phyloP scores from a whole-genome alignment of 1,140 invertebrate genomes.

The Drosophila bocqueti region DNA sequence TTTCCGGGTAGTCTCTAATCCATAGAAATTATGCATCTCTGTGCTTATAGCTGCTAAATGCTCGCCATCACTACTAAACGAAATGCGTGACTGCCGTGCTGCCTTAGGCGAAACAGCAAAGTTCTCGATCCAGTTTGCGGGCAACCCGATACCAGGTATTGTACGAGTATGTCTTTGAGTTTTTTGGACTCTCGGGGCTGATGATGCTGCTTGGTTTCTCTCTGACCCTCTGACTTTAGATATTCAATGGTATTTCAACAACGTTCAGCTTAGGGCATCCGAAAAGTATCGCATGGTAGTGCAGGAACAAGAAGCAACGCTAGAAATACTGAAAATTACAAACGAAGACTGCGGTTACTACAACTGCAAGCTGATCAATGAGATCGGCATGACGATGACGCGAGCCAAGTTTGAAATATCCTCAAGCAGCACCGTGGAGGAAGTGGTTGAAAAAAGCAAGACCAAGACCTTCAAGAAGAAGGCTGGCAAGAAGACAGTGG shows the following conservation, averaged over 20 bases:
- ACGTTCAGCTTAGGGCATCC: slow-evolving; percentile 90
- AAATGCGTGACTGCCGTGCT: slow-evolving; percentile 90
- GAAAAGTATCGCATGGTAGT: slow-evolving; percentile 89
- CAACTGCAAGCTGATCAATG: slow-evolving; percentile 93
- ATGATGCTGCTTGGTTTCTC: slow-evolving; percentile 58
- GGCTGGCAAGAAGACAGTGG: slow-evolving; percentile 52
- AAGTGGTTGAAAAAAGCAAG: slow-evolving; percentile 72
- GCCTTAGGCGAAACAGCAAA: slow-evolving; percentile 90
- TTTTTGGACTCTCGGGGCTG: slow-evolving; percentile 1
- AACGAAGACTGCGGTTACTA: slow-evolving; percentile 93
- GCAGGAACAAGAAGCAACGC: slow-evolving; percentile 90
- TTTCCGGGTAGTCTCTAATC: slow-evolving; percentile 56
- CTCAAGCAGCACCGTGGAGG: slow-evolving; percentile 63
- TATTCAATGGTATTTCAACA: slow-evolving; percentile 96
- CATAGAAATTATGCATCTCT: slow-evolving; percentile 68
- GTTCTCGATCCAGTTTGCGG: slow-evolving; percentile 92
- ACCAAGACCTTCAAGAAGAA: slow-evolving; percentile 84
- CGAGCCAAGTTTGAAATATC: slow-evolving; percentile 91
- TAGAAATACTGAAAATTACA: slow-evolving; percentile 89
- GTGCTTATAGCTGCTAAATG: slow-evolving; percentile 90
- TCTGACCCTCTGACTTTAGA: slow-evolving; percentile 86
- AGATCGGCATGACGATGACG: slow-evolving; percentile 92
- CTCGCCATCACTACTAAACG: slow-evolving; percentile 92
- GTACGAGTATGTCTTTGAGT: slow-evolving; percentile 38
- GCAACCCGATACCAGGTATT: slow-evolving; percentile 93